These are phyloP conservation scores for Spatulosminthurus flaviceps DNA, from an alignment of 2,888 invertebrate genomes.

Conservation along the genomic window DNA sequence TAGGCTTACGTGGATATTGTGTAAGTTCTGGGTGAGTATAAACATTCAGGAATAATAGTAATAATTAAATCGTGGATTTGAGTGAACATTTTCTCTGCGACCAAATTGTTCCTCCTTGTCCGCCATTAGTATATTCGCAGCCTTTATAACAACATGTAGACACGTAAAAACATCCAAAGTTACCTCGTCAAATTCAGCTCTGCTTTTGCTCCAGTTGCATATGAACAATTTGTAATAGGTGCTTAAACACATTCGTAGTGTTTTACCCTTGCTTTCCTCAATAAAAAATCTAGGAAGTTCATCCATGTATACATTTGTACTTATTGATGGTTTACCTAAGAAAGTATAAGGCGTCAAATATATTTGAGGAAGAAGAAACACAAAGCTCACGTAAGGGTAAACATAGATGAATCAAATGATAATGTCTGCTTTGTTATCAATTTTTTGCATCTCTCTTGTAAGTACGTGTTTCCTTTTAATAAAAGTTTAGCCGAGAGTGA, in stretches of 20 bases:
- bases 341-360: slow-evolving; percentile 1
- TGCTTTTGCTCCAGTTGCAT: too few relatives aligned
- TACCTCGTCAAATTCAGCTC: neutral
- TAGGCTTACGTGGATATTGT: neutral
- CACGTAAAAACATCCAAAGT: neutral
- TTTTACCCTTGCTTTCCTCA: too few relatives aligned
- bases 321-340: neutral
- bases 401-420: neutral
- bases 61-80: neutral
- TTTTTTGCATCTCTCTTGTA: slow-evolving; percentile 22
- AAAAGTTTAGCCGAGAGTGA: neutral
- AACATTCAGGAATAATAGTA: neutral
- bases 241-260: too few relatives aligned
- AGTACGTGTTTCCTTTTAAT: neutral
- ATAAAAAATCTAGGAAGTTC: too few relatives aligned
- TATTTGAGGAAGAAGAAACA: neutral
- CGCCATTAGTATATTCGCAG: neutral
- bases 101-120: neutral
- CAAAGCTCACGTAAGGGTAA: neutral
- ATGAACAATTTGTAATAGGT: too few relatives aligned
- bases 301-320: neutral
- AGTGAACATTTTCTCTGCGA: neutral
- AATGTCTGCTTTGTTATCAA: slow-evolving; percentile 20
- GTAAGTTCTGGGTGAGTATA: neutral
- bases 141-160: neutral